Base-by-base conservation (phyloP, 2,113 vertebrate species). In the Cepphus grylle region DNA sequence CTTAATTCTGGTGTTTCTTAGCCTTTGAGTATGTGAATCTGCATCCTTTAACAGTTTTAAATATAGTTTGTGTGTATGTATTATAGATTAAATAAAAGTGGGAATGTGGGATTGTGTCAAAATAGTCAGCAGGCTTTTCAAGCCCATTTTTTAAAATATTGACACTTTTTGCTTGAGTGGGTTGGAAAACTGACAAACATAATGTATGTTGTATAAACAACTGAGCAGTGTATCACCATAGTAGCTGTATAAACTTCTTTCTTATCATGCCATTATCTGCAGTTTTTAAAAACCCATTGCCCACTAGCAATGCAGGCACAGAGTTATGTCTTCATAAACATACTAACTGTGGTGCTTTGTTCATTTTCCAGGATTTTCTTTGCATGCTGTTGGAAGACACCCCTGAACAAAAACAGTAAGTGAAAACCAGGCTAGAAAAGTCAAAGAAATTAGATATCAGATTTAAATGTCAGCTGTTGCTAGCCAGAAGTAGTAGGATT, bases 341-440 rank as follows among this genome's bases (percentile, higher is more conserved):
- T 49, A 53, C 83, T 96, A 93, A 97, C 90, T 79, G 14, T 74
- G 20, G 52, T 93, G 9, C 67, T 97, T 96, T 95, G 61, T 96
- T 97, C 65, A 36, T 98, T 97, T 96, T 97, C 84, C 95, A 99
- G 99, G 99, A 99, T 98, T 99, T 99, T 96, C 98, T 99, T 96
- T 98, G 94, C 96, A 99, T 99, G 98, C 95, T 99, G 77, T 97
- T 99, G 98, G 98, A 98, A 91, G 98, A 97, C 63, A 98, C 99
- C 95, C 98, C 99, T 94, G 97, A 98, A 98, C 96, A 99, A 93
- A 98, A 98, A 97, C 92, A 97, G 99, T 99, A 97, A 97, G 98
- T 97, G 79, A 89, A 83, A 94, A 62, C 53, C 43, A 73, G 53
- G 38, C 38, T 94, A 50, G n/a, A 87, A 85, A 92, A 87, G 21